Evolutionary conservation across 2,797 vertebrate species (phyloP).

Genomic region (Myotis myotis): DNA sequence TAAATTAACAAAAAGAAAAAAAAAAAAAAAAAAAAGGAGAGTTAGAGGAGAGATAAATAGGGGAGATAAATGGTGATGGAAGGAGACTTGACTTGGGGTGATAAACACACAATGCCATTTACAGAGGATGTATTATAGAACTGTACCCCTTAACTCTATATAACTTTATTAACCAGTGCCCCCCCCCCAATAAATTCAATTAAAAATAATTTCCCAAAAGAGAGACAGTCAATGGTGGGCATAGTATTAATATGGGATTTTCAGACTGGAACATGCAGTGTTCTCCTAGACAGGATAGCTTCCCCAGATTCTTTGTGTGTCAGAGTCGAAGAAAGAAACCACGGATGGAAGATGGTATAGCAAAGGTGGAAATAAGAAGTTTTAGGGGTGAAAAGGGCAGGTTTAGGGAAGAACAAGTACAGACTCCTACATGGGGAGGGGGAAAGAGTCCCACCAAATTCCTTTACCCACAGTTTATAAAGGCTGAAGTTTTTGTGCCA

Average conservation of each 20-base stretch:
- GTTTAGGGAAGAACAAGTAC: too few relatives aligned
- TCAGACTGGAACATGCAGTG: rapidly evolving
- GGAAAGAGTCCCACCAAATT: too few relatives aligned
- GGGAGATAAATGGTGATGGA: background rate
- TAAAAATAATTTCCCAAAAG: background rate
- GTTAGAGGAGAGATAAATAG: background rate
- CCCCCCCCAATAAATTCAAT: background rate
- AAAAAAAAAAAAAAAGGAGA: background rate
- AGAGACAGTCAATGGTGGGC: background rate
- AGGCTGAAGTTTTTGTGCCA: too few relatives aligned
- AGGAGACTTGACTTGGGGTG: background rate
- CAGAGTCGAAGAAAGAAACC: too few relatives aligned
- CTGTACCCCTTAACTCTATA: background rate
- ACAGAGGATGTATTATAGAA: background rate
- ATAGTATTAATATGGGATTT: too few relatives aligned
- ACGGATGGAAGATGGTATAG: too few relatives aligned
- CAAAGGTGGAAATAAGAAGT: too few relatives aligned
- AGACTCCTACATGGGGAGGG: too few relatives aligned
- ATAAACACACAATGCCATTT: background rate
- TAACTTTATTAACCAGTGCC: background rate
- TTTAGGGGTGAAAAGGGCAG: too few relatives aligned
- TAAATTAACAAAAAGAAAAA: background rate
- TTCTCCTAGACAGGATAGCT: too few relatives aligned
- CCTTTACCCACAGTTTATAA: too few relatives aligned
- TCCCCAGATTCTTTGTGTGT: too few relatives aligned